Percentiles rank a stretch among this genome's conserved stretches.
phyloP scores from a whole-genome alignment of 2,888 invertebrate genomes.

The Sphaerophoria taeniata region DNA sequence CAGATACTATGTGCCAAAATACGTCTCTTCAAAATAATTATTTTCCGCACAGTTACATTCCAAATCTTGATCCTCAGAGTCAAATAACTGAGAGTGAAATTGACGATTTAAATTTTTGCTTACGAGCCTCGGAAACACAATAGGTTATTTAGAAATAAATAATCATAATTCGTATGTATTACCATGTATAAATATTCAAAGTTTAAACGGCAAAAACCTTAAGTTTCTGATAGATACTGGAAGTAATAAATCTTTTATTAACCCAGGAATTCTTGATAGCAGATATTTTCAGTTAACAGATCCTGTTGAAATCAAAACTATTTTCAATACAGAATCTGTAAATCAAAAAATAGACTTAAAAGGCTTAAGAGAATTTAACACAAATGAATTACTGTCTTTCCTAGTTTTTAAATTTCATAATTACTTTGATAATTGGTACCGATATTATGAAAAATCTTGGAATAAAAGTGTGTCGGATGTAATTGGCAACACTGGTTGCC shows the following conservation, averaged over 20 bases:
- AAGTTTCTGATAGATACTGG: constrained; percentile 58
- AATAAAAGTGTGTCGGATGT: too few relatives aligned
- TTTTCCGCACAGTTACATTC: not conserved
- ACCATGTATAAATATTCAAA: constrained; percentile 48
- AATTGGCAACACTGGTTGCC: too few relatives aligned
- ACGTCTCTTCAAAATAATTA: not conserved
- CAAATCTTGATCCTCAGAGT: not conserved
- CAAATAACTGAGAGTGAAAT: constrained; percentile 21
- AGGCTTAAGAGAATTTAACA: constrained; percentile 56
- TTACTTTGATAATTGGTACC: constrained; percentile 71
- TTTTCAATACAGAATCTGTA: constrained; percentile 37
- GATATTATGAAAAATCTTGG: constrained; percentile 60
- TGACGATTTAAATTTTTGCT: constrained; percentile 69
- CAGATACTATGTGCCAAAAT: constrained; percentile 1
- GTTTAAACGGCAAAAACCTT: constrained; percentile 31
- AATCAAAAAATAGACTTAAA: constrained; percentile 49
- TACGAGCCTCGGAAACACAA: constrained; percentile 61
- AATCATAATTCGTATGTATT: constrained; percentile 41
- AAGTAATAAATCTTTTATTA: constrained; percentile 66
- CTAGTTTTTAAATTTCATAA: constrained; percentile 66
- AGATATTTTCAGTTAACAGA: constrained; percentile 36
- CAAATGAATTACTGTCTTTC: constrained; percentile 37
- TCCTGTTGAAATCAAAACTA: constrained; percentile 54
- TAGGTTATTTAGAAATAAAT: constrained; percentile 68
- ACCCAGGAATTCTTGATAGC: constrained; percentile 39